Evolutionary conservation across 2,888 invertebrate species (phyloP).

Genomic region (Euphydryas editha): DNA sequence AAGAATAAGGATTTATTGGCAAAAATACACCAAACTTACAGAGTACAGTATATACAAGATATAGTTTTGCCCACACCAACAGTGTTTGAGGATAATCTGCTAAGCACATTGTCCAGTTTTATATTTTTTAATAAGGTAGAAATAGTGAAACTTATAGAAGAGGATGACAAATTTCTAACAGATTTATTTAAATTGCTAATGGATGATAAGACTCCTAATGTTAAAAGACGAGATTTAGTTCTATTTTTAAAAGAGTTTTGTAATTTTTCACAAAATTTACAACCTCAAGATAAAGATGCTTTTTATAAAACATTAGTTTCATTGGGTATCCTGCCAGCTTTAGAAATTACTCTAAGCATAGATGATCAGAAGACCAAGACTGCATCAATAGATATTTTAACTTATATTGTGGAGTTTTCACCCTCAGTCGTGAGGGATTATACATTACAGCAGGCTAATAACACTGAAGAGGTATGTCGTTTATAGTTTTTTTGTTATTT

Average conservation of each 20-base stretch:
- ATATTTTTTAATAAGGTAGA: slow-evolving; percentile 99
- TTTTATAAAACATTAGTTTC: slow-evolving; percentile 98
- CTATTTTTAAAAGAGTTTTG: slow-evolving; percentile 99
- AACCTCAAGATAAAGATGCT: slow-evolving; percentile 97
- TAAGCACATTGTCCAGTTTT: slow-evolving; percentile 98
- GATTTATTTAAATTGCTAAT: slow-evolving; percentile 97
- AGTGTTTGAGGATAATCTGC: slow-evolving; percentile 99
- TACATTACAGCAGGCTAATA: slow-evolving; percentile 95
- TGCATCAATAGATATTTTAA: slow-evolving; percentile 98
- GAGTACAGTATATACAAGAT: slow-evolving; percentile 99
- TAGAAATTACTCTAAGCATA: slow-evolving; percentile 95
- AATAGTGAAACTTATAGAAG: slow-evolving; percentile 98
- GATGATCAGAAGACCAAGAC: slow-evolving; percentile 97
- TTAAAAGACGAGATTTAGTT: slow-evolving; percentile 95
- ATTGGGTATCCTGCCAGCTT: slow-evolving; percentile 93
- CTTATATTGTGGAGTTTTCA: slow-evolving; percentile 99
- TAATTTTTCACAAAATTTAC: slow-evolving; percentile 99
- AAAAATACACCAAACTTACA: slow-evolving; percentile 99
- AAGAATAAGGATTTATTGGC: slow-evolving; percentile 96
- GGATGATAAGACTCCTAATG: slow-evolving; percentile 92
- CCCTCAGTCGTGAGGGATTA: slow-evolving; percentile 98
- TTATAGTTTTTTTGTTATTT: too few species aligned
- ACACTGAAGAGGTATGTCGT: slow-evolving; percentile 90
- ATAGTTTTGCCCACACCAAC: slow-evolving; percentile 99
- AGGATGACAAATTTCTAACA: slow-evolving; percentile 97